Base-by-base conservation (phyloP, 2,113 vertebrate species). In the Chloebia gouldiae region DNA sequence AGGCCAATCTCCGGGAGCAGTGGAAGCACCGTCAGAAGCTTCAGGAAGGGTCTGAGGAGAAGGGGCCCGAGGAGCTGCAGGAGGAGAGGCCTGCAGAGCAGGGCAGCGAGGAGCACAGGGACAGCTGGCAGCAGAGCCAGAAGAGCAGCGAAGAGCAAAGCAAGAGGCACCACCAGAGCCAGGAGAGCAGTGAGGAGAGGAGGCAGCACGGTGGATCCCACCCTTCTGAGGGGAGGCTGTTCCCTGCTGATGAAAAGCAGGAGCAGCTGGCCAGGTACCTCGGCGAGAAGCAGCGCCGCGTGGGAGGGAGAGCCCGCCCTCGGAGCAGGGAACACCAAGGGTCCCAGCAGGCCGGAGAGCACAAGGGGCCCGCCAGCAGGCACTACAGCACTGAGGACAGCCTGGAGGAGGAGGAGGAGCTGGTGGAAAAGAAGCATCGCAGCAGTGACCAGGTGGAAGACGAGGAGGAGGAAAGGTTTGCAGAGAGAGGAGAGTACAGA, bases 141-240 rank as follows among this genome's bases (percentile, higher is more conserved):
- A 97, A 97, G 50, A 96, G 84, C 65, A 95, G 57, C 10, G 96
- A 98, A 9, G 89, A 90, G 33, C 95, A 95, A 33, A 80, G 22
- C 45, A 24, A 51, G 86, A 75, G 69, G 69, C 61, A 33, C 7
- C 77, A 44, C 15, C 77, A 81, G 33, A 53, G 60, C 2, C 45
- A 60, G 47, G 85, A 97, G 63, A 96, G 75, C 35, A 70, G 63
- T 6, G 90, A 96, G 87, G 93, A 93, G 51, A 87, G 66, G 77
- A 96, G 80, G 0, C 95, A 37, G 20, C 77, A 27, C 0, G 61
- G 42, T 3, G 93, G 95, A 14, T 85, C 88, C 10, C 92, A 15
- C 20, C 80, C 0, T 15, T 65, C 95, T 4, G 73, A 39, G 53
- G 85, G 88, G 31, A 96, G 72, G 63, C 51, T 5, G 0, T 17